phyloP scores from a whole-genome alignment of 2,797 vertebrate species.

The Lophotriccus pileatus region DNA sequence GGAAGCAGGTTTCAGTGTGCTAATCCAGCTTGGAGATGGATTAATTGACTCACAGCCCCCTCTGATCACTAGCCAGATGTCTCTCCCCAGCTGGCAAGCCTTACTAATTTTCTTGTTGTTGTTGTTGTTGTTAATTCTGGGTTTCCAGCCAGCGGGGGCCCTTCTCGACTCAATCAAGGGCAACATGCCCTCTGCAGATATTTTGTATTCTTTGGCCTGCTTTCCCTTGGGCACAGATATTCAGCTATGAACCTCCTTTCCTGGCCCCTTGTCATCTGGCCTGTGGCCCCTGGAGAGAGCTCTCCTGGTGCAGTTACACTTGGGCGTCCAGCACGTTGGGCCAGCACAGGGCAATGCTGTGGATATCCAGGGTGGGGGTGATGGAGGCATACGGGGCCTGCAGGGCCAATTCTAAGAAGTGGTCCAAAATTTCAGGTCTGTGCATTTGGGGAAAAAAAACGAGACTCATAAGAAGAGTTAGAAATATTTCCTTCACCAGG shows the following conservation, averaged over 20 bases:
- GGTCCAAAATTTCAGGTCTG: neutral
- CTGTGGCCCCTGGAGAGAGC: neutral
- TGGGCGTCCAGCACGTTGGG: accelerated
- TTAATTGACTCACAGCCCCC: slow-evolving; percentile 58
- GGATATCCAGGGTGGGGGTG: too few relatives aligned
- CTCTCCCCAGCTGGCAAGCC: slow-evolving; percentile 73
- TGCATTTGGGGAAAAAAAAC: neutral
- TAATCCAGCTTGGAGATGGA: slow-evolving; percentile 66
- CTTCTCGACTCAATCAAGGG: slow-evolving; percentile 67
- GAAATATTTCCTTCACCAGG: neutral
- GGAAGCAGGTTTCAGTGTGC: slow-evolving; percentile 65
- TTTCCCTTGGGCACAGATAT: slow-evolving; percentile 57
- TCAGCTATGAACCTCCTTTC: slow-evolving; percentile 24
- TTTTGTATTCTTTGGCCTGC: slow-evolving; percentile 61
- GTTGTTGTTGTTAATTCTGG: slow-evolving; percentile 48
- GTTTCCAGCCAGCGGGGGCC: slow-evolving; percentile 70
- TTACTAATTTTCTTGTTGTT: slow-evolving; percentile 66
- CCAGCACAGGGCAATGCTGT: neutral
- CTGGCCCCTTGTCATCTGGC: slow-evolving; percentile 46
- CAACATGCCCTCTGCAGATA: slow-evolving; percentile 65
- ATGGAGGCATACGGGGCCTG: neutral
- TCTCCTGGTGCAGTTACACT: neutral
- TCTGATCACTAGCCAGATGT: slow-evolving; percentile 77
- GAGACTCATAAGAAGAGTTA: neutral
- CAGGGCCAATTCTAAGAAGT: neutral